Conservation (phyloP, 2,888 invertebrate species). For the Acrobeloides nanus region DNA sequence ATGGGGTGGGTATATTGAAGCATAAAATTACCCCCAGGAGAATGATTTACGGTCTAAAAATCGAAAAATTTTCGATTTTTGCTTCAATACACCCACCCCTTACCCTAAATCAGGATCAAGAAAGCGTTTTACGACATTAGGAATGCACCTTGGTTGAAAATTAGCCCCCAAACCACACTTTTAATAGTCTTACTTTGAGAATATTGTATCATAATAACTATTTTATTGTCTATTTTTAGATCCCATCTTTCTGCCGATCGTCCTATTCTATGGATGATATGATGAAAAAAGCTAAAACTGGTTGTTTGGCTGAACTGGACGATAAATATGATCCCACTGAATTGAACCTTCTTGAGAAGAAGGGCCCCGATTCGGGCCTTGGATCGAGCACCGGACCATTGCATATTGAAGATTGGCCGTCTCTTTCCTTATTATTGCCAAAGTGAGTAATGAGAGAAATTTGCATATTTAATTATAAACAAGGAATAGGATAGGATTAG, state of each 20-base stretch:
- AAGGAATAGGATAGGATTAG: not conserved
- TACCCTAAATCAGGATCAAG: no score
- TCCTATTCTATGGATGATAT: constrained; percentile 28
- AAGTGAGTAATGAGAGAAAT: constrained; percentile 55
- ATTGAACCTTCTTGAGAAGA: constrained; percentile 9
- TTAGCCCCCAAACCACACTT: no score
- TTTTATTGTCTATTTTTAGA: constrained; percentile 17
- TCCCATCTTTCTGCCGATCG: constrained; percentile 28
- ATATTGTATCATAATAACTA: not conserved
- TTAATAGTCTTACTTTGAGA: no score
- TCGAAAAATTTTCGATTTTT: no score
- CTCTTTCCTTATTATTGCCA: constrained; percentile 77
- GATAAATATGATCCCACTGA: constrained; percentile 14
- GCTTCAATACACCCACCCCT: no score
- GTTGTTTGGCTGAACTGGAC: constrained; percentile 14
- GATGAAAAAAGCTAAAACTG: constrained; percentile 15
- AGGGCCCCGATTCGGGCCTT: constrained; percentile 47
- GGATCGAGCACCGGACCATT: constrained; percentile 47
- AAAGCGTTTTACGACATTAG: no score
- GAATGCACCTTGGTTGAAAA: no score
- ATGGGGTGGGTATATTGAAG: no score
- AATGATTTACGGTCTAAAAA: no score
- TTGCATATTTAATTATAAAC: not conserved
- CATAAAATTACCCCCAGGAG: no score
- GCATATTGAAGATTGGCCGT: constrained; percentile 87